Conservation (phyloP, 2,888 invertebrate species). For the Drosophila formosana region DNA sequence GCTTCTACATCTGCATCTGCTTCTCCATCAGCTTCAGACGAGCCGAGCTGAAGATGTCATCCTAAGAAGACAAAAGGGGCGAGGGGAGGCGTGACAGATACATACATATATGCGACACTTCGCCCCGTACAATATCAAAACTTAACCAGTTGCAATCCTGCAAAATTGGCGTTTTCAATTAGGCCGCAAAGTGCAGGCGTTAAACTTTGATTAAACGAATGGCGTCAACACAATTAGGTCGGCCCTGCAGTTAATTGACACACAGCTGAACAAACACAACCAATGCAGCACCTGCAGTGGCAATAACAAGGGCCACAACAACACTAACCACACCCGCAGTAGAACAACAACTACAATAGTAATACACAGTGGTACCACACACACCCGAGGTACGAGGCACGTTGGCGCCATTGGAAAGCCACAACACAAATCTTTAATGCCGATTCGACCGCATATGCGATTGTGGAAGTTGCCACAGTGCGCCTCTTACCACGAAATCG, state of each 20-base stretch:
- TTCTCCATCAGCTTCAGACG: conserved; percentile 2
- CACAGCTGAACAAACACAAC: conserved; percentile 57
- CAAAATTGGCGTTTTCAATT: conserved; percentile 68
- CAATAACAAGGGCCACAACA: conserved; percentile 9
- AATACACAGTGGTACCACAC: conserved; percentile 11
- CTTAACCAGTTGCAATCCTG: conserved; percentile 43
- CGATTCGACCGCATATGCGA: conserved; percentile 65
- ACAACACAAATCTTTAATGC: conserved; percentile 77
- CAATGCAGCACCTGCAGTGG: conserved; percentile 32
- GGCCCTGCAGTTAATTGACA: conserved; percentile 68
- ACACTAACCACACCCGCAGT: conserved; percentile 1
- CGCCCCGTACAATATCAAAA: conserved; percentile 34
- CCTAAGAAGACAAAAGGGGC: conserved; percentile 30
- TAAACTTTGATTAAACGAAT: conserved; percentile 70
- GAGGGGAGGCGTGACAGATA: conserved; percentile 6
- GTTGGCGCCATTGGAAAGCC: conserved; percentile 57
- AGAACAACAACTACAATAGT: conserved; percentile 19
- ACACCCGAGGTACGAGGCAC: conserved; percentile 33
- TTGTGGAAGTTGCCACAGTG: conserved; percentile 51
- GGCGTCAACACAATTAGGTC: conserved; percentile 74
- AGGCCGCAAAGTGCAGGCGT: conserved; percentile 56
- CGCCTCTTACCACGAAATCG: background rate
- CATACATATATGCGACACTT: background rate
- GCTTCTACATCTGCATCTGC: conserved; percentile 4
- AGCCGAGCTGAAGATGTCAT: conserved; percentile 36